Evolutionary conservation across 2,797 vertebrate genomes (phyloP).

Genomic region (Gouania willdenowi): DNA sequence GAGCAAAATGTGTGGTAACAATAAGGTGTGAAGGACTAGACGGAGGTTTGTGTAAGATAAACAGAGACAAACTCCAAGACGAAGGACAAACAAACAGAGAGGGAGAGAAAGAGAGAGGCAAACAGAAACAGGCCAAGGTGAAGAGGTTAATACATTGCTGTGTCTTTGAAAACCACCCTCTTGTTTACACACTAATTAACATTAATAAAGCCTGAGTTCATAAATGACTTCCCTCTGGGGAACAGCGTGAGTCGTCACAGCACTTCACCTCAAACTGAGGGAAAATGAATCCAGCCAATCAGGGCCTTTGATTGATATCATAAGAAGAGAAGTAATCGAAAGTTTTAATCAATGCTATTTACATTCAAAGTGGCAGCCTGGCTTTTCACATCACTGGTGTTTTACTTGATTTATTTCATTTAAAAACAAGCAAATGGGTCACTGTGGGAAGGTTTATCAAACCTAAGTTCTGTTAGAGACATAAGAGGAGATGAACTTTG

Average conservation of each 20-base stretch:
- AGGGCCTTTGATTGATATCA: conserved; percentile 51
- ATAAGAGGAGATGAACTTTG: neutral
- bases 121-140: conserved; percentile 33
- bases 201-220: conserved; percentile 54
- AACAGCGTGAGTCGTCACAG: conserved; percentile 14
- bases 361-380: conserved; percentile 32
- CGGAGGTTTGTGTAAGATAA: conserved; percentile 15
- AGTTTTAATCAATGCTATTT: conserved; percentile 48
- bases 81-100: conserved; percentile 10
- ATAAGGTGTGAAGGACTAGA: conserved; percentile 25
- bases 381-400: neutral
- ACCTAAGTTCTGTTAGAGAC: neutral
- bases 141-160: conserved; percentile 52
- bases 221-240: conserved; percentile 44
- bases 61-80: conserved; percentile 15
- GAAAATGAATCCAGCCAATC: conserved; percentile 21
- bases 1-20: conserved; percentile 13
- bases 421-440: conserved; percentile 23
- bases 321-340: conserved; percentile 41
- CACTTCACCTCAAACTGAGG: conserved; percentile 9
- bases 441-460: neutral
- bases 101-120: conserved; percentile 6
- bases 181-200: conserved; percentile 66
- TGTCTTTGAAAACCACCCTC: conserved; percentile 39
- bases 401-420: conserved; percentile 12